Evolutionary conservation across 2,888 invertebrate species (phyloP).

Genomic region (Gymnocheta viridis): DNA sequence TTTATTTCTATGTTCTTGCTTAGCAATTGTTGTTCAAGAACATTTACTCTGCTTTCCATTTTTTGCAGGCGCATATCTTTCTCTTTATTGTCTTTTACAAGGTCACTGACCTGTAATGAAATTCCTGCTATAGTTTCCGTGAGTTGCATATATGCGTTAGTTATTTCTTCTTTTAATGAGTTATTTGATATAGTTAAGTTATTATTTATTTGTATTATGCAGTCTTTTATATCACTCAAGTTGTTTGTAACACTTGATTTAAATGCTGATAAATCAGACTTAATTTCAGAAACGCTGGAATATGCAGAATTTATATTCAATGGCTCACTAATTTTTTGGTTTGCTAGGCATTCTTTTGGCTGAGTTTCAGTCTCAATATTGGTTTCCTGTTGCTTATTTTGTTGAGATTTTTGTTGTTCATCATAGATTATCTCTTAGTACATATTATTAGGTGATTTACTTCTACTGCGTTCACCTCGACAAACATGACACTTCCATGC

Average conservation of each 20-base stretch:
- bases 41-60: not conserved
- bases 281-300: no score
- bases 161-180: no score
- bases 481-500: constrained; percentile 13
- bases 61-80: not conserved
- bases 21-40: not conserved
- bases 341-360: no score
- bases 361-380: no score
- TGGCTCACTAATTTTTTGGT: not conserved
- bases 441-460: not conserved
- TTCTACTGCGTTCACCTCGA: not conserved
- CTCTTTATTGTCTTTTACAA: not conserved
- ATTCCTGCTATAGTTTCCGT: not conserved
- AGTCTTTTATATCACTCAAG: no score
- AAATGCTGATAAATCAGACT: no score
- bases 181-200: no score
- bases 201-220: no score
- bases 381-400: not conserved
- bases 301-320: no score
- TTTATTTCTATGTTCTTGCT: no score
- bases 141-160: not conserved
- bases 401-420: not conserved
- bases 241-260: no score
- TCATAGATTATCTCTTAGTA: not conserved
- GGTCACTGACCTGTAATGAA: not conserved